Conservation (phyloP, 2,797 vertebrate genomes). For the Enteromius unitaeniatus region DNA sequence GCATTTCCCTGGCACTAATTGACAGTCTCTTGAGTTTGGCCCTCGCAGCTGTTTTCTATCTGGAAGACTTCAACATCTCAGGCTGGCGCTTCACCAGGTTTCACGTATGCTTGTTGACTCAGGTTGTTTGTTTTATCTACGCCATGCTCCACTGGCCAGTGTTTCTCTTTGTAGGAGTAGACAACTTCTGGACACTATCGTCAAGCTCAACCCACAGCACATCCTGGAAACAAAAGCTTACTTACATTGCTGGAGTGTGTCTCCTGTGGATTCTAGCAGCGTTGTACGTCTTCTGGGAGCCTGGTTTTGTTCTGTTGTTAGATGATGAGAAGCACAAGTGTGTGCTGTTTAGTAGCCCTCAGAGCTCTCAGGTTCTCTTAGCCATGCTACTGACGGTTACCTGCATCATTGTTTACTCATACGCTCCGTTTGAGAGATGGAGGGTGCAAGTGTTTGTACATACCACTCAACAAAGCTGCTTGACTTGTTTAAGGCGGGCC, state of each 20-base stretch:
- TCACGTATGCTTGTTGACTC: slow-evolving; percentile 84
- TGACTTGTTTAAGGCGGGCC: slow-evolving; percentile 54
- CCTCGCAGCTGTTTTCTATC: slow-evolving; percentile 71
- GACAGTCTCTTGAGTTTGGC: slow-evolving; percentile 76
- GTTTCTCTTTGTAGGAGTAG: slow-evolving; percentile 73
- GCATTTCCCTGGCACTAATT: slow-evolving; percentile 77
- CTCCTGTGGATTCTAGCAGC: slow-evolving; percentile 75
- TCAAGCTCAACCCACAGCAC: slow-evolving; percentile 50
- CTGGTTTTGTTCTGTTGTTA: slow-evolving; percentile 58
- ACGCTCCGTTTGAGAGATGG: slow-evolving; percentile 16
- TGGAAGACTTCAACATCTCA: slow-evolving; percentile 73
- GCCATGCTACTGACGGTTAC: slow-evolving; percentile 58
- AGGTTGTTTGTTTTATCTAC: slow-evolving; percentile 77
- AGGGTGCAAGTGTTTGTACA: slow-evolving; percentile 56
- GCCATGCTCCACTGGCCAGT: slow-evolving; percentile 79
- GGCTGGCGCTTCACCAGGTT: slow-evolving; percentile 79
- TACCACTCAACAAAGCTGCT: slow-evolving; percentile 61
- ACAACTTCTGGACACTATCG: slow-evolving; percentile 75
- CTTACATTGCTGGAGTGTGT: slow-evolving; percentile 60
- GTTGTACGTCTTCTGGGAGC: slow-evolving; percentile 73
- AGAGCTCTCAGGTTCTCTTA: slow-evolving; percentile 73
- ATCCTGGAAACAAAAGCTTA: slow-evolving; percentile 54
- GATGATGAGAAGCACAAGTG: slow-evolving; percentile 66
- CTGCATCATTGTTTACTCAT: slow-evolving; percentile 55
- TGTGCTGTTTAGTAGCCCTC: slow-evolving; percentile 69